These are phyloP conservation scores for Echinops telfairi DNA, from an alignment of 2,113 vertebrate genomes.

Conservation along the genomic window DNA sequence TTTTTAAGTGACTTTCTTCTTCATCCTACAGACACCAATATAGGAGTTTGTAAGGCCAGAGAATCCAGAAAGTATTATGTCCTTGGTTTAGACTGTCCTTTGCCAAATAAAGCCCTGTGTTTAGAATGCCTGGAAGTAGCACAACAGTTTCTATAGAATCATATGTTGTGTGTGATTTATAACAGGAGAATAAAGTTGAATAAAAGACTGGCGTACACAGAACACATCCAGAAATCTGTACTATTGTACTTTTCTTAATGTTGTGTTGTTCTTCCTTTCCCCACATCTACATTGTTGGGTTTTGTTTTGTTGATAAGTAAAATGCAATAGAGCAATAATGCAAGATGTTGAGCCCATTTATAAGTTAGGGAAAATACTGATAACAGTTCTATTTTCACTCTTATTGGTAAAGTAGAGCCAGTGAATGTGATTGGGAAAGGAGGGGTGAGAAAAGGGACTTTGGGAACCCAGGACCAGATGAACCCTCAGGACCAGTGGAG, in stretches of 20 bases:
- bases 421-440: not conserved
- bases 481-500: too few relatives aligned
- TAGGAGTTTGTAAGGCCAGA: conserved; percentile 57
- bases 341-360: not conserved
- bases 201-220: conserved; percentile 8
- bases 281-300: not conserved
- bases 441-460: not conserved
- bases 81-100: conserved; percentile 60
- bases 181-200: conserved; percentile 68
- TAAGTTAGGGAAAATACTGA: conserved; percentile 39
- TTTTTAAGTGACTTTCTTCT: conserved; percentile 67
- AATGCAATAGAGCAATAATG: not conserved
- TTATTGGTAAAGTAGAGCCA: conserved; percentile 50
- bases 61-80: conserved; percentile 64
- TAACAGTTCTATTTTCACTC: conserved; percentile 44
- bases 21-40: not conserved
- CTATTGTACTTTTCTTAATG: conserved; percentile 51
- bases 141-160: conserved; percentile 28
- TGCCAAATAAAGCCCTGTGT: conserved; percentile 40
- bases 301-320: conserved; percentile 54
- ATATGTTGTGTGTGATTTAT: conserved; percentile 22
- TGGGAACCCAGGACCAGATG: too few relatives aligned
- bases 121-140: conserved; percentile 63
- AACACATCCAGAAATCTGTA: not conserved
- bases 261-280: conserved; percentile 25